Evolutionary conservation across 2,888 invertebrate genomes (phyloP).

Genomic region (Protophormia terraenovae): DNA sequence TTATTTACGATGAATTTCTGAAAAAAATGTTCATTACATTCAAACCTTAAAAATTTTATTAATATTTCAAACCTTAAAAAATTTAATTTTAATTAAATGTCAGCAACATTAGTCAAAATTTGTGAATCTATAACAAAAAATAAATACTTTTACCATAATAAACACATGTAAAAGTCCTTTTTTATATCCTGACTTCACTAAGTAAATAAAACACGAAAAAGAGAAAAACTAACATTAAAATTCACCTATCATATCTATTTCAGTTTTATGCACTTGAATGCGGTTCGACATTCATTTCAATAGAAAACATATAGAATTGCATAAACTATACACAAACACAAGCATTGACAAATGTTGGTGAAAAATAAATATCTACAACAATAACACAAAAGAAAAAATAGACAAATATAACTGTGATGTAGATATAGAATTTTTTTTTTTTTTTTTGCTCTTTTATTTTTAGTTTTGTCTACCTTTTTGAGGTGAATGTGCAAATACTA

Average conservation of each 20-base stretch:
- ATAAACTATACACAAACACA: background rate
- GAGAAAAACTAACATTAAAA: no score
- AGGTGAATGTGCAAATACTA: constrained; percentile 38
- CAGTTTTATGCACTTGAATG: constrained; percentile 48
- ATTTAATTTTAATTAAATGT: no score
- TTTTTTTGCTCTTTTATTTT: background rate
- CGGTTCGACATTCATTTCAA: constrained; percentile 36
- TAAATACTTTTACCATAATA: no score
- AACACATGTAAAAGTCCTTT: no score
- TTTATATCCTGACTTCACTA: no score
- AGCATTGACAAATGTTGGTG: background rate
- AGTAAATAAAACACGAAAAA: no score
- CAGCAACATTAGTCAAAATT: no score
- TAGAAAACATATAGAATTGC: constrained; percentile 13
- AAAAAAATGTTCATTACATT: no score
- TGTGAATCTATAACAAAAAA: no score
- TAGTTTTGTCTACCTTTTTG: background rate
- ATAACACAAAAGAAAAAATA: constrained; percentile 4
- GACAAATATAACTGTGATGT: constrained; percentile 19
- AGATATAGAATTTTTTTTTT: background rate
- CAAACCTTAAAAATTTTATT: no score
- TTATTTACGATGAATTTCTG: no score
- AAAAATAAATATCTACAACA: background rate
- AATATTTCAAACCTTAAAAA: no score
- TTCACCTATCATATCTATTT: constrained; percentile 36